Evolutionary conservation across 2,113 vertebrate genomes (phyloP).

Genomic region (Dasyurus viverrinus): DNA sequence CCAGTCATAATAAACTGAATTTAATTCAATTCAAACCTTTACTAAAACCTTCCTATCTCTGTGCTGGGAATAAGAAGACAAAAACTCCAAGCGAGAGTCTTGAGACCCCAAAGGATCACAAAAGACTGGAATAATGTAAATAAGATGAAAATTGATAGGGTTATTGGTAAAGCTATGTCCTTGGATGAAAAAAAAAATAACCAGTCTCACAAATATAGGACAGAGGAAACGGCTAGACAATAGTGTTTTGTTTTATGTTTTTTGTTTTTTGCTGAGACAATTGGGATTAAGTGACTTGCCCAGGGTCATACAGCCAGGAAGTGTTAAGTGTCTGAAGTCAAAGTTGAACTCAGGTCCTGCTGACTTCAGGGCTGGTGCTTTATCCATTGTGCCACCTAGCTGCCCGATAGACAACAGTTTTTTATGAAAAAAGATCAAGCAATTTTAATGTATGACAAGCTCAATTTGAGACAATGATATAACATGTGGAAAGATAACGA

Average conservation of each 20-base stretch:
- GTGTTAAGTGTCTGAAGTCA: no score
- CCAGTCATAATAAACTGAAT: not conserved
- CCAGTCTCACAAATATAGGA: not conserved
- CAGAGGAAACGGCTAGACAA: not conserved
- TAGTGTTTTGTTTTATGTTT: not conserved
- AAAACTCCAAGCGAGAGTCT: not conserved
- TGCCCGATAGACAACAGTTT: not conserved
- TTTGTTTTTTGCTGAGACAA: no score
- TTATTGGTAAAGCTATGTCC: not conserved
- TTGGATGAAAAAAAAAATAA: not conserved
- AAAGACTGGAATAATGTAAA: not conserved
- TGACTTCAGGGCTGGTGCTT: no score
- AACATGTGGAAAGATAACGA: not conserved
- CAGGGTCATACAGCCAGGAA: no score
- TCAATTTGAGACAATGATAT: not conserved
- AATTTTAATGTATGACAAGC: not conserved
- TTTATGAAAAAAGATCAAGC: not conserved
- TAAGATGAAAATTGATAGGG: not conserved
- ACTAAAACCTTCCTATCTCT: not conserved
- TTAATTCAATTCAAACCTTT: not conserved
- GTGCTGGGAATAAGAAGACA: not conserved
- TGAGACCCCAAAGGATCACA: not conserved
- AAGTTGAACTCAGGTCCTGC: no score
- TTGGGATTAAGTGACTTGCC: no score
- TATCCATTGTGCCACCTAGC: no score